Evolutionary conservation across 2,113 vertebrate genomes (phyloP).

Genomic region (Pygoscelis antarcticus): DNA sequence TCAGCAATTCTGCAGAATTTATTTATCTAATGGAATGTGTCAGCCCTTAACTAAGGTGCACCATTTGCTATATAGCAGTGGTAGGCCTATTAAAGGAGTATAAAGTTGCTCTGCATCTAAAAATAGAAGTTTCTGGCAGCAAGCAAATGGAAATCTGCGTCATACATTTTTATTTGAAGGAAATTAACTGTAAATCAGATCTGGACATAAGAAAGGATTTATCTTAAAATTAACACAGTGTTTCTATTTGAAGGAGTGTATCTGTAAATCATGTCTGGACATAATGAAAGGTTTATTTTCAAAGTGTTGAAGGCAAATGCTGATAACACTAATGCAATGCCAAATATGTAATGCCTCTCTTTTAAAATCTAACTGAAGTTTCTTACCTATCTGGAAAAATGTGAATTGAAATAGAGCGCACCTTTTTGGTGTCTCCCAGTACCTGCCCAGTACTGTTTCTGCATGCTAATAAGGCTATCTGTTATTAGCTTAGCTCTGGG

Average conservation of each 20-base stretch:
- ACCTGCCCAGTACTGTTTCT: background rate
- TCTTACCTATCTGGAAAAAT: background rate
- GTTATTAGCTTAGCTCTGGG: background rate
- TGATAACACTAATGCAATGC: background rate
- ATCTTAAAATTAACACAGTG: background rate
- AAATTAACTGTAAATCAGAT: slow-evolving; percentile 33
- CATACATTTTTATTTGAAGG: slow-evolving; percentile 22
- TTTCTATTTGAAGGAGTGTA: background rate
- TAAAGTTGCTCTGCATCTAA: slow-evolving; percentile 8
- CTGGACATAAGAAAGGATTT: background rate
- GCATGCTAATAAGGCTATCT: background rate
- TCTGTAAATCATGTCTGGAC: background rate
- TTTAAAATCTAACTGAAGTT: background rate
- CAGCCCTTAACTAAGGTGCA: background rate
- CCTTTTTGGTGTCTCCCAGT: background rate
- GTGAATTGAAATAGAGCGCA: background rate
- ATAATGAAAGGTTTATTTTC: slow-evolving; percentile 13
- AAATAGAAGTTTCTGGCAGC: slow-evolving; percentile 35
- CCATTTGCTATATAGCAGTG: background rate
- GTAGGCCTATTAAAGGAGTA: background rate
- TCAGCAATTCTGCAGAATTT: background rate
- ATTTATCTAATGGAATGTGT: background rate
- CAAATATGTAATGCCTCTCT: background rate
- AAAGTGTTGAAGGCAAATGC: background rate
- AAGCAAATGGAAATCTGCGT: slow-evolving; percentile 6